Evolutionary conservation across 2,888 invertebrate species (phyloP).

Genomic region (Rhodophaea formosa): DNA sequence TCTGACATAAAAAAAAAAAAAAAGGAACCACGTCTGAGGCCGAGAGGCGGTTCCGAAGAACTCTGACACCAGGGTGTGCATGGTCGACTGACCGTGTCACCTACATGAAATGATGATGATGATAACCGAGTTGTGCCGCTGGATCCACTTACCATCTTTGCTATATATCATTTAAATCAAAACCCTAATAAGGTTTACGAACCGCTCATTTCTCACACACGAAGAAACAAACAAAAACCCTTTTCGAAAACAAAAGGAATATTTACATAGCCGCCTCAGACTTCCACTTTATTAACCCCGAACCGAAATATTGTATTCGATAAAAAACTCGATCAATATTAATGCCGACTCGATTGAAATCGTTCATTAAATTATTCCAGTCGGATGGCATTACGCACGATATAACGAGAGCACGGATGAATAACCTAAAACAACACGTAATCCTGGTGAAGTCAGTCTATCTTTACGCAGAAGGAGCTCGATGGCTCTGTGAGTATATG

Average conservation of each 20-base stretch:
- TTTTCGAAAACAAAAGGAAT: constrained; percentile 16
- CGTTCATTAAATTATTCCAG: constrained; percentile 20
- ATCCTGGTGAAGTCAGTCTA: too few relatives aligned
- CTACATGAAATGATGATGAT: too few relatives aligned
- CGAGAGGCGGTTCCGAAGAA: too few relatives aligned
- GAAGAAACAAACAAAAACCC: constrained; percentile 4
- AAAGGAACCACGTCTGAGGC: too few relatives aligned
- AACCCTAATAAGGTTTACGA: not conserved
- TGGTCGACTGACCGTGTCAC: too few relatives aligned
- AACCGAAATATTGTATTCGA: constrained; percentile 17
- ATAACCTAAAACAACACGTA: not conserved
- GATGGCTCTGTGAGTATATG: too few relatives aligned
- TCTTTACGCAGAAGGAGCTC: too few relatives aligned
- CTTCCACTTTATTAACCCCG: constrained; percentile 18
- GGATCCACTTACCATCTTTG: too few relatives aligned
- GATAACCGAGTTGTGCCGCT: too few relatives aligned
- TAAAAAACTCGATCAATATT: constrained; percentile 20
- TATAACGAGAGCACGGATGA: not conserved
- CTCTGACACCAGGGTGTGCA: too few relatives aligned
- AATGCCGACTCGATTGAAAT: constrained; percentile 19
- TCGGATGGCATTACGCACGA: constrained; percentile 11
- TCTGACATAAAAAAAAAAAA: too few relatives aligned
- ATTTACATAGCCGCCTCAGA: constrained; percentile 18
- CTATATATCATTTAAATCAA: too few relatives aligned
- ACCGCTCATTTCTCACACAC: constrained; percentile 13